These are phyloP conservation scores for Eurystomus gularis DNA, from an alignment of 2,113 vertebrate species.

Conservation along the genomic window DNA sequence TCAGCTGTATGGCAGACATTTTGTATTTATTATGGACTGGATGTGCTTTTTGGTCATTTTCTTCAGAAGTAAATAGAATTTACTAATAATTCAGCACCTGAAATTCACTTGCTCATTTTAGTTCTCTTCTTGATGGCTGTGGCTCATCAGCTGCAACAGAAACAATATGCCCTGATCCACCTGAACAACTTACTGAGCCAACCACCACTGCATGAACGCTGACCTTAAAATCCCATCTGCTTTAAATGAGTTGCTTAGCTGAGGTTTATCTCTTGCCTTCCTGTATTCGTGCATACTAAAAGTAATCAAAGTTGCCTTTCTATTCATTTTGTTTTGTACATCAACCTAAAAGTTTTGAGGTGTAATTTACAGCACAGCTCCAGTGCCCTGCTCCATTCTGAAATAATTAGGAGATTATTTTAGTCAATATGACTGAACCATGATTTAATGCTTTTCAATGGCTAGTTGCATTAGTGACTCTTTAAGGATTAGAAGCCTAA, in stretches of 20 bases:
- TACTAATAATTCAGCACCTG: background rate
- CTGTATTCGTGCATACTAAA: background rate
- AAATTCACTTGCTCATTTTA: background rate
- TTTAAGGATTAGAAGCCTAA: conserved; percentile 75
- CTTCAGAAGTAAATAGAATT: background rate
- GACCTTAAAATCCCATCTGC: background rate
- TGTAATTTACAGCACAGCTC: background rate
- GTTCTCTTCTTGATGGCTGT: background rate
- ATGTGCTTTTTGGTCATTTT: background rate
- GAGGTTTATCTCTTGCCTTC: background rate
- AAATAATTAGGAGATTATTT: conserved; percentile 70
- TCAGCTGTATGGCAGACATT: background rate
- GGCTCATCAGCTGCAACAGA: background rate
- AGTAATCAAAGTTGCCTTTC: background rate
- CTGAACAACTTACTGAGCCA: background rate
- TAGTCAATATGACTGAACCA: conserved; percentile 49
- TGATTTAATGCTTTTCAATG: conserved; percentile 71
- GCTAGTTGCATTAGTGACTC: conserved; percentile 65
- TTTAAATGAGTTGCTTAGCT: background rate
- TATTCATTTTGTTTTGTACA: background rate
- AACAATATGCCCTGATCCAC: background rate
- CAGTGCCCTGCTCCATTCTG: background rate
- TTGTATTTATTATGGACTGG: background rate
- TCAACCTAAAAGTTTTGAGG: background rate
- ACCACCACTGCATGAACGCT: background rate